phyloP scores from a whole-genome alignment of 1,140 invertebrate species.

The Steinernema khuongi region DNA sequence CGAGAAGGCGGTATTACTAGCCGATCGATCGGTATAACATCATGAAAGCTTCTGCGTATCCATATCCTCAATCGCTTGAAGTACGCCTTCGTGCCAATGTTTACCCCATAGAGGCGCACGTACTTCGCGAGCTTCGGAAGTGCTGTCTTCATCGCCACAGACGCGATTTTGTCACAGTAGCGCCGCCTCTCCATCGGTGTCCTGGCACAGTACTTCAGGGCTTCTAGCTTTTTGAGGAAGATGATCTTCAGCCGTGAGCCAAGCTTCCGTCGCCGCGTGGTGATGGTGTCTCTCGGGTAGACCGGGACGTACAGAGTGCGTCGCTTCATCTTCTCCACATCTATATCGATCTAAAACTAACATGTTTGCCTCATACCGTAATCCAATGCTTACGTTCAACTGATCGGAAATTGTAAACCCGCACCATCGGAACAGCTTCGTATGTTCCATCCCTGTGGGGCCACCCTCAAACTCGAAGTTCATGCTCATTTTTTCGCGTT shows the following conservation, averaged over 20 bases:
- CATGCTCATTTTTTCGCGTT: background rate
- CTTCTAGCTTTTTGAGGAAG: background rate
- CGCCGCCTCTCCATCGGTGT: background rate
- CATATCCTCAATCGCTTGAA: background rate
- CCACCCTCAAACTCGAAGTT: background rate
- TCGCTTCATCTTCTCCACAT: background rate
- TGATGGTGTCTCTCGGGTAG: background rate
- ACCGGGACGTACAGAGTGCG: background rate
- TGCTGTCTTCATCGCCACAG: background rate
- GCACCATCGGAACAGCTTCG: background rate
- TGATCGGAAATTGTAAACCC: background rate
- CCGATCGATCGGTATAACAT: too few relatives aligned
- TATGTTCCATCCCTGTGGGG: background rate
- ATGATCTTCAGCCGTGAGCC: background rate
- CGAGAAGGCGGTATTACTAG: too few relatives aligned
- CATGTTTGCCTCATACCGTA: background rate
- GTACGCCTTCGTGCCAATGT: background rate
- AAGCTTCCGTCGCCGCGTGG: background rate
- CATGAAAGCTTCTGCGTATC: background rate
- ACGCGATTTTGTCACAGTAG: background rate
- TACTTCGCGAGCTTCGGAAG: background rate
- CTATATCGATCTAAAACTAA: background rate
- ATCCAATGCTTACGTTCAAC: background rate
- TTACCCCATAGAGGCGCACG: background rate
- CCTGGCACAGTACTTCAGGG: background rate